Conservation (phyloP, 1,140 invertebrate genomes). For the Drosophila punjabiensis region DNA sequence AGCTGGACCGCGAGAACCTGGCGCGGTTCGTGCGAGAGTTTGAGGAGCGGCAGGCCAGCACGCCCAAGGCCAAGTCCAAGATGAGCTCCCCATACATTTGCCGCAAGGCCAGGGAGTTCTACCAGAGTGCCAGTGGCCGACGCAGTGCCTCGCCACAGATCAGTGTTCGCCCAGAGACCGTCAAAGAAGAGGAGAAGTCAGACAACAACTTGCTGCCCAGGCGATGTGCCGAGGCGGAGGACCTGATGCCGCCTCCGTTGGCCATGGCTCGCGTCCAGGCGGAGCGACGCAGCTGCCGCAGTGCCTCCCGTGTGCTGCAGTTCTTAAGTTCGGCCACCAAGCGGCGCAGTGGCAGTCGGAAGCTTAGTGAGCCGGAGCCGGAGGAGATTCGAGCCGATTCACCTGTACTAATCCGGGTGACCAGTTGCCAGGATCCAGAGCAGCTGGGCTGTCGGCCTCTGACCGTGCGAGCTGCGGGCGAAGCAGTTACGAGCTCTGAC, state of each 20-base stretch:
- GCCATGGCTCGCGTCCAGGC: slow-evolving; percentile 67
- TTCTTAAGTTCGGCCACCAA: slow-evolving; percentile 77
- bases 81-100: slow-evolving; percentile 63
- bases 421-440: slow-evolving; percentile 26
- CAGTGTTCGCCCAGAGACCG: slow-evolving; percentile 10
- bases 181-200: slow-evolving; percentile 22
- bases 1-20: slow-evolving; percentile 77
- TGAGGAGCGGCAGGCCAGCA: slow-evolving; percentile 65
- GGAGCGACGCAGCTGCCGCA: slow-evolving; percentile 74
- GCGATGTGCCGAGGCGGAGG: slow-evolving; percentile 67
- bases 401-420: slow-evolving; percentile 64
- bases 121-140: slow-evolving; percentile 67
- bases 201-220: slow-evolving; percentile 7
- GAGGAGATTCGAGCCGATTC: slow-evolving; percentile 48
- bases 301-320: slow-evolving; percentile 73
- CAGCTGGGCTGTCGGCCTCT: slow-evolving; percentile 65
- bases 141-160: slow-evolving; percentile 76
- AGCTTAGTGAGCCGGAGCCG: slow-evolving; percentile 58
- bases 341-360: slow-evolving; percentile 55
- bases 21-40: slow-evolving; percentile 72
- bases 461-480: background rate
- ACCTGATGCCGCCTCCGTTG: slow-evolving; percentile 69
- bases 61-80: slow-evolving; percentile 62
- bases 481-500: slow-evolving; percentile 35
- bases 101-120: slow-evolving; percentile 73